Evolutionary conservation across 2,113 vertebrate species (phyloP), one percentile per base, ranked within the genome.

Genomic region (Lates calcarifer): DNA sequence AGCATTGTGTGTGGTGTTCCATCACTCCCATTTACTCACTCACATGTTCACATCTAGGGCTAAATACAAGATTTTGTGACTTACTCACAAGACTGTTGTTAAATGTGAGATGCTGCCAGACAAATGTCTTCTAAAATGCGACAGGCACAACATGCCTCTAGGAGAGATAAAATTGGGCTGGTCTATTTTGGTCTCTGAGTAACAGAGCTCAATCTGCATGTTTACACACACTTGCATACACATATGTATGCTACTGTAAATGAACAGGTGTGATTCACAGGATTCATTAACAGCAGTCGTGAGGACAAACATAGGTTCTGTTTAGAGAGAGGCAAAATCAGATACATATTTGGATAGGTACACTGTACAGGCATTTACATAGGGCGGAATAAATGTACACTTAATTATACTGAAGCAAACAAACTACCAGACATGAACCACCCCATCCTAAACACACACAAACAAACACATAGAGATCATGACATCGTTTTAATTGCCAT

Each of bases 161-260:
- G 57, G 53, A 71, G 55, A 15, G 64, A 18, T 67, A 20, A 72
- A 84, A 66, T 10, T 3, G 0, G 56, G 61, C 18, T 68, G 62
- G 39, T 67, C 67, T 73, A 79, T 80, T 85, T 82, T 67, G 24
- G 57, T 65, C 61, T 67, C 26, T 20, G 28, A 15, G n/a, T 63
- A 74, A 62, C 31, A 4, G 41, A 35, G 22, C 60, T 20, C 13
- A 7, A 5, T 37, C 43, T 78, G 71, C 47, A 29, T 60, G 37
- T 72, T 70, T 67, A 57, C 79, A 72, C 56, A 76, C 5, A 18
- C 51, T 20, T 5, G 35, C 13, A 15, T 9, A 47, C 8, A 9
- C 6, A 26, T 22, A 41, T 0, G n/a, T 33, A 26, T 41, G 62
- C 9, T 51, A 24, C 49, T 56, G 64, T n/a, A 10, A 45, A 69